Conservation (phyloP, 2,888 invertebrate genomes). For the Aphodius granarius region DNA sequence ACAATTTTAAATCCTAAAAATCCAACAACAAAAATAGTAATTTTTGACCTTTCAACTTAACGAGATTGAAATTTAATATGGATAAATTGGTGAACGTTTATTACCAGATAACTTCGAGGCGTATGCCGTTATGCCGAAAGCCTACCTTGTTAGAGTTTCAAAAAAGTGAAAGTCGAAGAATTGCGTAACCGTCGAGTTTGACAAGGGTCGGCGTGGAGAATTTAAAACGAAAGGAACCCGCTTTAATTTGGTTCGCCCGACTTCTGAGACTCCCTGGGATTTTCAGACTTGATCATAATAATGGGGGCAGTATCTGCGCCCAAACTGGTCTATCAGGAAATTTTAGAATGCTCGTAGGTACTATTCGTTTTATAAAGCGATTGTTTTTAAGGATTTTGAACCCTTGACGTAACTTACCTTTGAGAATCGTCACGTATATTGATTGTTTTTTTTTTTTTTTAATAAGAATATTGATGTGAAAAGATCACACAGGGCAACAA, state of each 20-base stretch:
- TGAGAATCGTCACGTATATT: no score
- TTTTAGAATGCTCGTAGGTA: not conserved
- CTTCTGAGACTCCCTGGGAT: not conserved
- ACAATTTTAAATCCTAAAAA: not conserved
- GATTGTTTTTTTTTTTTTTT: no score
- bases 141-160: not conserved
- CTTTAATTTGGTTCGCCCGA: not conserved
- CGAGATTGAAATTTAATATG: not conserved
- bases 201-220: not conserved
- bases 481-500: no score
- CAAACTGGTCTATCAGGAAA: not conserved
- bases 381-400: no score
- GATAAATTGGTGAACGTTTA: not conserved
- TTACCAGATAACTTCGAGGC: not conserved
- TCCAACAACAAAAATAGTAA: not conserved
- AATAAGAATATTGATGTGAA: no score
- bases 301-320: not conserved
- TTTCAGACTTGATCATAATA: not conserved
- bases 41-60: not conserved
- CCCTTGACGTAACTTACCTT: no score
- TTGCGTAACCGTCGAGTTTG: not conserved
- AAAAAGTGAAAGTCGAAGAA: not conserved
- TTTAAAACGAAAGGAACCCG: not conserved
- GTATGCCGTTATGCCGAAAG: not conserved
- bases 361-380: no score